Conservation (phyloP, 2,888 invertebrate species). For the Ophion obscuratus region DNA sequence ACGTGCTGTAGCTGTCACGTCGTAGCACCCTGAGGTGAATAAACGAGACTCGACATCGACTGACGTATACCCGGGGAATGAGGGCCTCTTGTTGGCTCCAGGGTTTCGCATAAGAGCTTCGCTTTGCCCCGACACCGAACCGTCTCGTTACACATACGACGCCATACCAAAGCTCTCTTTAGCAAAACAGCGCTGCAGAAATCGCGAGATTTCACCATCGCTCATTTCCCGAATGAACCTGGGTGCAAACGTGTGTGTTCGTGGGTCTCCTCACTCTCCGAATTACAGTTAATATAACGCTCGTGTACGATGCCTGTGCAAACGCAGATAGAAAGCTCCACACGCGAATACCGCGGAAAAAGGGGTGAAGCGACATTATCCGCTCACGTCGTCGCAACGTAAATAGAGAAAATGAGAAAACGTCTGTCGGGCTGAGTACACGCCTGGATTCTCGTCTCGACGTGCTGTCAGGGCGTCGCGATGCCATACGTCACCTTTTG, state of each 20-base stretch:
- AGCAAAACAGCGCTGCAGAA: constrained; percentile 25
- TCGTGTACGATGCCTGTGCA: not conserved
- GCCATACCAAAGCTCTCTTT: constrained; percentile 37
- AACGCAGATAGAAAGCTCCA: constrained; percentile 16
- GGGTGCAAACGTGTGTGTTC: not conserved
- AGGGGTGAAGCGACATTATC: constrained; percentile 69
- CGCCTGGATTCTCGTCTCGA: constrained; percentile 68
- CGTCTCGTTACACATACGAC: not conserved
- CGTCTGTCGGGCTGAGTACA: constrained; percentile 70
- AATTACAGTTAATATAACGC: not conserved
- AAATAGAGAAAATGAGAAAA: constrained; percentile 73
- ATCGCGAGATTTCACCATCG: constrained; percentile 2
- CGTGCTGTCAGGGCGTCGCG: constrained; percentile 66
- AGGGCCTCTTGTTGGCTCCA: constrained; percentile 8
- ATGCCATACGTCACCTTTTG: constrained; percentile 69
- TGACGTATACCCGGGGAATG: constrained; percentile 54
- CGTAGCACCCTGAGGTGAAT: constrained; percentile 54
- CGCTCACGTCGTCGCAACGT: constrained; percentile 69
- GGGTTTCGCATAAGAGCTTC: constrained; percentile 18
- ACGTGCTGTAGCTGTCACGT: constrained; percentile 51
- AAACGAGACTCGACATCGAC: constrained; percentile 65
- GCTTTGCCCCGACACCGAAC: constrained; percentile 13
- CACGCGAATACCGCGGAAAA: constrained; percentile 31
- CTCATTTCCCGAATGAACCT: constrained; percentile 16
- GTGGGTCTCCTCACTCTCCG: not conserved